Evolutionary conservation across 1,140 invertebrate species (phyloP).

Genomic region (Drosophila setifemur): DNA sequence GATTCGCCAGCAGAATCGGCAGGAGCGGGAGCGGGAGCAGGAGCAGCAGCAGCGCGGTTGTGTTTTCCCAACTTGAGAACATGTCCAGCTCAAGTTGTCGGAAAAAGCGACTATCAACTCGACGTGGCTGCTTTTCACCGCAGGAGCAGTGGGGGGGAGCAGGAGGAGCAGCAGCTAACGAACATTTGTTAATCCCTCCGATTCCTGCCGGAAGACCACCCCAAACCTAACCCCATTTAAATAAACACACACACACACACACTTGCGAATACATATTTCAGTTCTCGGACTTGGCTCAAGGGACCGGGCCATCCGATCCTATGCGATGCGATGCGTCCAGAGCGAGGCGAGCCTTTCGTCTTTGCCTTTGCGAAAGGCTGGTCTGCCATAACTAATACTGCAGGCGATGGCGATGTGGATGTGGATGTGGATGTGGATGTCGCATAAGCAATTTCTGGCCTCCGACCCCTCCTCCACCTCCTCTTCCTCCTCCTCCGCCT

Average conservation of each 20-base stretch:
- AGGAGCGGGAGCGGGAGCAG: too few species aligned
- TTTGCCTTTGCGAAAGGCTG: constrained; percentile 45
- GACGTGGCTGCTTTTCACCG: constrained; percentile 38
- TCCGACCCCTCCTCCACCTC: constrained; percentile 1
- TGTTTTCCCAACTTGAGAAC: constrained; percentile 67
- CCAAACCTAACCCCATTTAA: constrained; percentile 6
- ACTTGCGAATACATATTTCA: constrained; percentile 35
- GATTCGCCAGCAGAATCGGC: constrained; percentile 13
- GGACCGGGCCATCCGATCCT: constrained; percentile 8
- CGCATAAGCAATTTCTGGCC: constrained; percentile 78
- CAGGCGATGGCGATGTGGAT: constrained; percentile 43
- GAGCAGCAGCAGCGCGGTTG: constrained; percentile 20
- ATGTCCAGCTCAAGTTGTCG: constrained; percentile 74
- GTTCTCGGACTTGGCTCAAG: constrained; percentile 46
- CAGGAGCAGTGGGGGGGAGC: constrained; percentile 36
- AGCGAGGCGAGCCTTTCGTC: constrained; percentile 38
- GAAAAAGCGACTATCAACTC: constrained; percentile 67
- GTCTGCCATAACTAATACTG: constrained; percentile 66
- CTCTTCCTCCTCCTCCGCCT: neutral
- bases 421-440: constrained; percentile 65
- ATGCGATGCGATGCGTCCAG: constrained; percentile 27
- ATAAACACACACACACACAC: constrained; percentile 23
- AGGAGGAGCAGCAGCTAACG: neutral
- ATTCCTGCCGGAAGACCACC: neutral
- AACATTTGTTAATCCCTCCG: too few species aligned